Evolutionary conservation across 2,888 invertebrate genomes (phyloP), one percentile per base, ranked within the genome.

Genomic region (Sialis lutaria): DNA sequence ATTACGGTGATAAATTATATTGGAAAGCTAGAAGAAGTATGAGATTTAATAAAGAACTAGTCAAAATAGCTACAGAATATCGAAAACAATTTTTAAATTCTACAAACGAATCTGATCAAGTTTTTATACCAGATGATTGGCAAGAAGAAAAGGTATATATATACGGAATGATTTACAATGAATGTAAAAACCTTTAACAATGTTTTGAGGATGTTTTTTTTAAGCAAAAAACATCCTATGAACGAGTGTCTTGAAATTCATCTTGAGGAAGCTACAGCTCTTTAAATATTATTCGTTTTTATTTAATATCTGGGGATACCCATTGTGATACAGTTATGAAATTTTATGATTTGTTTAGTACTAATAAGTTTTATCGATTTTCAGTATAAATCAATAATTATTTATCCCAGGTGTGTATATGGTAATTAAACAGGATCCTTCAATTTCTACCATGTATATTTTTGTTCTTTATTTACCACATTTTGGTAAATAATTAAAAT

Each of bases 21-120:
- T 96, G 96, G 96, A 68, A 72, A 53, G 87, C 84, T 13, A 70
- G 90, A 50, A 74, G 90, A 54, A 96, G 96, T 57, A 91, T 97
- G 90, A 73, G 87, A 54, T 97, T 95, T 62, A 81, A 82, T 49
- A 67, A 69, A 44, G 62, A 75, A 10, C 70, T 98, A 0, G 61
- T 74, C 7, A 53, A 69, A 42, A 71, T 80, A 34, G 93, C 89
- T 0, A 70, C 73, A 46, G 61, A 74, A 8, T 96, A 81, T 60
- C 69, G 87, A 40, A 55, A 58, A 44, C 56, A 60, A 12, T 65
- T 70, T 55, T 68, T 88, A n/a, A 70, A 77, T 57, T 85, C 86
- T 1, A 68, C 64, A 9, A 74, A 75, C 56, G 61, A 67, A 33
- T 49, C 50, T 1, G 84, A 84, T 61, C 65, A 67, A 31, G 80